Evolutionary conservation across 2,888 invertebrate genomes (phyloP).

Genomic region (Scelioninae gen. 1): DNA sequence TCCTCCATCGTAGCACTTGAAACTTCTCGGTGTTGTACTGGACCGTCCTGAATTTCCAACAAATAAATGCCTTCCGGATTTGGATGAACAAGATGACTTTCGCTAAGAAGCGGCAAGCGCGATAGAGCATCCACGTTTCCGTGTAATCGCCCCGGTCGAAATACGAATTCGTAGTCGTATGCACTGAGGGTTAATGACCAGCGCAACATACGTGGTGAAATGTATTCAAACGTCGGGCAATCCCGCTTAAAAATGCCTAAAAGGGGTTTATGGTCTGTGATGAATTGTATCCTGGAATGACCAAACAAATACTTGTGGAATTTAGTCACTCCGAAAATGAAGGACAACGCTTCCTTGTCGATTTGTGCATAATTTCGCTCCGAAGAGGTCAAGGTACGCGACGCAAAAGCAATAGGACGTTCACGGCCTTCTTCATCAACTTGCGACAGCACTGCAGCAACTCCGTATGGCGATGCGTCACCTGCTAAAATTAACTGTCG

Average conservation of each 20-base stretch:
- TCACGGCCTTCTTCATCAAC: constrained; percentile 1
- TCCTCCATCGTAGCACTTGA: not conserved
- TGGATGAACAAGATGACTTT: not conserved
- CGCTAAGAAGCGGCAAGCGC: not conserved
- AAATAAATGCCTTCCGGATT: constrained; percentile 27
- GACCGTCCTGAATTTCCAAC: constrained; percentile 18
- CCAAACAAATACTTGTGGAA: constrained; percentile 24
- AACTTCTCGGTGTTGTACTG: not conserved
- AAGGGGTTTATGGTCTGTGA: constrained; percentile 20
- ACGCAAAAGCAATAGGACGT: constrained; percentile 9
- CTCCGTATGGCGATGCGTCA: constrained; percentile 21
- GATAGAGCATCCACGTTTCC: constrained; percentile 20
- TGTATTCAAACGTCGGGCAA: constrained; percentile 2
- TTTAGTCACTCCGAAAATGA: constrained; percentile 16
- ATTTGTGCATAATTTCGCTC: constrained; percentile 19
- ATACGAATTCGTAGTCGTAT: constrained; percentile 18
- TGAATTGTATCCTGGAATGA: not conserved
- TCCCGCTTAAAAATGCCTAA: constrained; percentile 18
- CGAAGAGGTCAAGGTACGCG: not conserved
- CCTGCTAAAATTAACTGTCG: not conserved
- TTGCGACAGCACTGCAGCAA: constrained; percentile 11
- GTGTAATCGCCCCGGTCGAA: not conserved
- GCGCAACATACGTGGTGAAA: constrained; percentile 19
- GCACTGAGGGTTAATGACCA: constrained; percentile 18
- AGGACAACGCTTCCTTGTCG: constrained; percentile 24